Evolutionary conservation across 2,113 vertebrate genomes (phyloP).

Genomic region (Nicator chloris): DNA sequence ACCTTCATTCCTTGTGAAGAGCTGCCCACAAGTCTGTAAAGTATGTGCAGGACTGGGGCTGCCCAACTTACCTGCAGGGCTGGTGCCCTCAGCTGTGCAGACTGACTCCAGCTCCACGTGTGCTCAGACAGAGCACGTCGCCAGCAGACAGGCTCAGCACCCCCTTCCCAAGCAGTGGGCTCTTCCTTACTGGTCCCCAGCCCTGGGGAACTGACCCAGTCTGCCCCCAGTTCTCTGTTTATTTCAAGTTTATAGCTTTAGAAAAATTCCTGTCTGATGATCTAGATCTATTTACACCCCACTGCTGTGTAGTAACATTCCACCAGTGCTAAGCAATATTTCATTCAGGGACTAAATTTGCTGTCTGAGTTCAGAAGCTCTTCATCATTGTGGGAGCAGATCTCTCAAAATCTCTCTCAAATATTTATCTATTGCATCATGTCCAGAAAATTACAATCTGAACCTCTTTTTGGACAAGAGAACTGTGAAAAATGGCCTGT

Average conservation of each 20-base stretch:
- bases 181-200: not conserved
- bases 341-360: not conserved
- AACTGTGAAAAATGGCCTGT: not conserved
- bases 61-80: not conserved
- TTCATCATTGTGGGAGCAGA: not conserved
- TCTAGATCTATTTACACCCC: not conserved
- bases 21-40: not conserved
- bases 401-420: not conserved
- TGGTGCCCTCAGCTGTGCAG: not conserved
- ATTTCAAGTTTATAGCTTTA: not conserved
- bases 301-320: not conserved
- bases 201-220: not conserved
- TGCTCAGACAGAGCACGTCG: rapidly evolving
- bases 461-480: not conserved
- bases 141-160: not conserved
- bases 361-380: not conserved
- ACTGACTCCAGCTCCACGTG: rapidly evolving
- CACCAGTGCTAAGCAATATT: not conserved
- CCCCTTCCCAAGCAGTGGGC: not conserved
- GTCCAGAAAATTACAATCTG: not conserved
- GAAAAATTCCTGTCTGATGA: not conserved
- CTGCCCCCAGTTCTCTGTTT: not conserved
- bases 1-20: not conserved
- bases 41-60: not conserved
- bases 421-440: not conserved